Conservation (phyloP, 2,888 invertebrate genomes). For the Bimastos eiseni region DNA sequence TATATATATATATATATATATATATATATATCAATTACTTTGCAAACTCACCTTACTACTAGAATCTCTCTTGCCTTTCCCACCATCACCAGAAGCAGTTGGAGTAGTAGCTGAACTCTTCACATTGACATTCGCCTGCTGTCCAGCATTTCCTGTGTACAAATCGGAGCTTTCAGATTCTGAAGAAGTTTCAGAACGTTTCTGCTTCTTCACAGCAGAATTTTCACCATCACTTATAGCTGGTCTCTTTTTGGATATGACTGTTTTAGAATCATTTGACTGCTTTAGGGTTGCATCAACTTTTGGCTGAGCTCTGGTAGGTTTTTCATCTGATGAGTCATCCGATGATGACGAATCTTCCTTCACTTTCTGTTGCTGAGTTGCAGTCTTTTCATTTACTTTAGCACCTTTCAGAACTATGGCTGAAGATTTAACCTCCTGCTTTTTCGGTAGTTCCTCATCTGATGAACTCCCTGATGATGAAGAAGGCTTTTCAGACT, state of each 20-base stretch:
- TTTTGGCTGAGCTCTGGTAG: not conserved
- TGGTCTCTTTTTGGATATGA: conserved; percentile 8
- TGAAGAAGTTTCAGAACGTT: not conserved
- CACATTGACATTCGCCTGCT: not conserved
- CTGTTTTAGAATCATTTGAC: not conserved
- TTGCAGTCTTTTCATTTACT: not conserved
- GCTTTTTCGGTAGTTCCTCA: conserved; percentile 9
- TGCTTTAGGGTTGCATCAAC: not conserved
- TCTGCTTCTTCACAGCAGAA: not conserved
- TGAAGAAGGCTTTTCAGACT: no score
- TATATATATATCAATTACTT: not conserved
- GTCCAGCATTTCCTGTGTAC: not conserved
- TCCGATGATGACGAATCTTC: conserved; percentile 5
- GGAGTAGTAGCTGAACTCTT: not conserved
- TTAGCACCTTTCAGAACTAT: not conserved
- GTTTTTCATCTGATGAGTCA: conserved; percentile 9
- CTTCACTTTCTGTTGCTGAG: not conserved
- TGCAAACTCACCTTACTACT: not conserved
- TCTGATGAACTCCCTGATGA: conserved; percentile 6
- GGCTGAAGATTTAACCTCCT: not conserved
- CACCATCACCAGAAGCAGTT: not conserved
- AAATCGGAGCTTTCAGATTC: not conserved
- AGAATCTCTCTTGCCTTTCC: not conserved
- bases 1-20: no score
- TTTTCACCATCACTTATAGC: not conserved